Evolutionary conservation across 1,140 invertebrate genomes (phyloP), one percentile per base, ranked within the genome.

Genomic region (Diabrotica virgifera): DNA sequence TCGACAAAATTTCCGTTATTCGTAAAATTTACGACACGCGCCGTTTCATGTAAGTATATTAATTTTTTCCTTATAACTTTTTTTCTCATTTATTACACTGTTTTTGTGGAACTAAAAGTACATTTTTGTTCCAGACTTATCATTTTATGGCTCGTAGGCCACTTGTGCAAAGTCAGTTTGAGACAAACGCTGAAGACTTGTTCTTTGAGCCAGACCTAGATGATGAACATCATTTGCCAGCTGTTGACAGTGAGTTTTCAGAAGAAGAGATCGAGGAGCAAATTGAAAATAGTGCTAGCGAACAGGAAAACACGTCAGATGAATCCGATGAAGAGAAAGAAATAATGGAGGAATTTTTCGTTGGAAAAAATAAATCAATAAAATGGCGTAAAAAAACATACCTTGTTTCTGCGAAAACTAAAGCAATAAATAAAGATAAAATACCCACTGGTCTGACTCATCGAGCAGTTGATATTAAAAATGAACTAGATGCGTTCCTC

Each of bases 381-480:
- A 24, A 65, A 53, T 68, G 66, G 66, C 64, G 51, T 40, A 68
- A 50, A 35, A 46, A 0, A 8, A 63, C 24, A 14, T 64, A 38
- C 2, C 12, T 7, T 65, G 56, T 52, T 14, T 36, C 10, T 14
- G 4, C 11, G n/a, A 65, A 65, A 60, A 59, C 50, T 11, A 65
- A 54, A 40, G 52, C 6, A 52, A 53, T 50, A 54, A 60, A 65
- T 4, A 24, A 24, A 24, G 24, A 2, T 4, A 24, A 24, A 24
- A 24, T 24, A 24, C 24, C 24, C 1, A 35, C 38, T 62, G 64
- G 64, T 8, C 36, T 59, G n/a, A 62, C 36, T 11, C n/a, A 8
- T 11, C 11, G 11, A 2, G 59, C 64, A 14, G 37, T 35, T 64
- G 46, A 8, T 58, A 61, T 57, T n/a, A 12, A 52, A 52, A 36